Evolutionary conservation across 2,888 invertebrate species (phyloP).

Genomic region (Lydus trimaculatus): DNA sequence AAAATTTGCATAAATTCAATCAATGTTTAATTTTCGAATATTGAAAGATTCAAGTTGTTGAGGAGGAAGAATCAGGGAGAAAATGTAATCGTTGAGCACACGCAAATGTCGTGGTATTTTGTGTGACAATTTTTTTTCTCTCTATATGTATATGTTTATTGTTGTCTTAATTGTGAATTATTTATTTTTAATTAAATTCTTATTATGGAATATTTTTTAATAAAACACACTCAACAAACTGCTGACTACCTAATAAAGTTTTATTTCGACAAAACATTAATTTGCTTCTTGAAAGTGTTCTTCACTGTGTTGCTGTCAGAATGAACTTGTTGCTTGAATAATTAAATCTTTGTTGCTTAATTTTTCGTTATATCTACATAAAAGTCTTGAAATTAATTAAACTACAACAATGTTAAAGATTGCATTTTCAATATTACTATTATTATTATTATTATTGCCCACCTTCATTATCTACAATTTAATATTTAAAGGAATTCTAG

Average conservation of each 20-base stretch:
- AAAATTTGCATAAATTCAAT: slow-evolving; percentile 1
- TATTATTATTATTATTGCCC: neutral
- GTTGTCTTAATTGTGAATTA: neutral
- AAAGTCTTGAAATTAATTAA: neutral
- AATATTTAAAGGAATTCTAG: slow-evolving; percentile 1
- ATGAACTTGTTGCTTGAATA: slow-evolving; percentile 5
- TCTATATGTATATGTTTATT: neutral
- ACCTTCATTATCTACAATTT: neutral
- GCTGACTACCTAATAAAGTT: slow-evolving; percentile 3
- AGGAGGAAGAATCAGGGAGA: neutral
- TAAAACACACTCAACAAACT: neutral
- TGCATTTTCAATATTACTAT: neutral
- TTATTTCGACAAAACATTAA: neutral
- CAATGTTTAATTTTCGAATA: neutral
- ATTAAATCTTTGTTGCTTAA: neutral
- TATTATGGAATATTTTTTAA: neutral
- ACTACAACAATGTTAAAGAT: neutral
- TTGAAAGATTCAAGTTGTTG: neutral
- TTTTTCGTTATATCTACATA: neutral
- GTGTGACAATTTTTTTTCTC: neutral
- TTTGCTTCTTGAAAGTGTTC: neutral
- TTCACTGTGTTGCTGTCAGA: neutral
- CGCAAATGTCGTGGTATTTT: slow-evolving; percentile 6
- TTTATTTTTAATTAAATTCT: neutral
- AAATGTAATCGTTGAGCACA: neutral